Conservation (phyloP, 2,888 invertebrate species). For the Drosophila borealis region DNA sequence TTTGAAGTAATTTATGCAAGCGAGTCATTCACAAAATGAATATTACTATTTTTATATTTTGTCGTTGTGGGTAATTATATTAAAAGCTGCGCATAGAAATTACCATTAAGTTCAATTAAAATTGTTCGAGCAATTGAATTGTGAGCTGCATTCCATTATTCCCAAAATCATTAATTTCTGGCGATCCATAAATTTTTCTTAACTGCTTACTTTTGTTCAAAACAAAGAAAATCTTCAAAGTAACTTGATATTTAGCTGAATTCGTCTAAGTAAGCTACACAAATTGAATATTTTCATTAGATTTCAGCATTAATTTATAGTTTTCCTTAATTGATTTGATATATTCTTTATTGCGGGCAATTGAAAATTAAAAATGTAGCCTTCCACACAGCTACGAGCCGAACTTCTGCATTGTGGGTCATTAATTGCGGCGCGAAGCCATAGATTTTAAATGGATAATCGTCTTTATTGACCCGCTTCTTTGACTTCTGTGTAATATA, state of each 20-base stretch:
- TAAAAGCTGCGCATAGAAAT: constrained; percentile 22
- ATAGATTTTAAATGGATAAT: constrained; percentile 72
- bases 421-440: constrained; percentile 57
- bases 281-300: constrained; percentile 63
- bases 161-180: constrained; percentile 29
- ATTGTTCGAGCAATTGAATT: constrained; percentile 27
- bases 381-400: constrained; percentile 5
- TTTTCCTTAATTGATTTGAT: constrained; percentile 61
- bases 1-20: neutral
- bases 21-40: neutral
- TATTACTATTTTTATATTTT: constrained; percentile 3
- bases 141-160: constrained; percentile 39
- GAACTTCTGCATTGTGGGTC: constrained; percentile 49
- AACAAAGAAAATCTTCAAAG: constrained; percentile 18
- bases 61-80: constrained; percentile 14
- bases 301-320: constrained; percentile 61
- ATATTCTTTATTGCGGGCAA: constrained; percentile 60
- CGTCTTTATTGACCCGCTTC: constrained; percentile 67
- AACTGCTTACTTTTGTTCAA: constrained; percentile 12
- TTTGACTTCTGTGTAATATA: constrained; percentile 57
- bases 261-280: constrained; percentile 15
- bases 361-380: constrained; percentile 43
- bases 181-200: constrained; percentile 9
- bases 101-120: constrained; percentile 26
- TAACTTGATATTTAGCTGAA: constrained; percentile 39